These are phyloP conservation scores for Poeciliopsis turneri DNA, from an alignment of 2,797 vertebrate genomes.

Conservation along the genomic window DNA sequence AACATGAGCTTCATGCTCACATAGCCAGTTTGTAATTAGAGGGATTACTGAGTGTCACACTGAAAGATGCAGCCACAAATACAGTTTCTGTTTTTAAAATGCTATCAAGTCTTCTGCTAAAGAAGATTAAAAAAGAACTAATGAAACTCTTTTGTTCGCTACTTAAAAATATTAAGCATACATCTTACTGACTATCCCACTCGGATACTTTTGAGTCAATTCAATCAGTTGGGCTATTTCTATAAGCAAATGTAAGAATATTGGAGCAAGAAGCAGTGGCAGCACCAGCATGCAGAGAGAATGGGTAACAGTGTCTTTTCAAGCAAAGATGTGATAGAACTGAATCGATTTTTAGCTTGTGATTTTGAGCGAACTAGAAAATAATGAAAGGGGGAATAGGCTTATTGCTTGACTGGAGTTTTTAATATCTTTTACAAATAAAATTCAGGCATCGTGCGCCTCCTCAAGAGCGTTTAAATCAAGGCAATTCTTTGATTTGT, in stretches of 20 bases:
- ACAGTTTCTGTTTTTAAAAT: constrained; percentile 2
- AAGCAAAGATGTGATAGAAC: neutral
- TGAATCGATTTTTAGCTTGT: neutral
- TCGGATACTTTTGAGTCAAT: neutral
- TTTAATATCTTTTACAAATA: neutral
- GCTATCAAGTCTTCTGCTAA: neutral
- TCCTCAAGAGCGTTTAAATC: neutral
- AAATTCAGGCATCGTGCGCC: neutral
- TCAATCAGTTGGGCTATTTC: neutral
- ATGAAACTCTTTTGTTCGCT: neutral
- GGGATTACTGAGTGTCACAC: constrained; percentile 1
- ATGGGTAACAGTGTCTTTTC: neutral
- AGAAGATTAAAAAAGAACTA: neutral
- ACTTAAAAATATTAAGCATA: constrained; percentile 4
- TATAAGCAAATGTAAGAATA: neutral
- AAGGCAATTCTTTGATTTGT: neutral
- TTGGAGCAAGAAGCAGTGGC: neutral
- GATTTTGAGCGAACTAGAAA: neutral
- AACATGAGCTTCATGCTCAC: neutral
- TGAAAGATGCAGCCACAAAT: constrained; percentile 1
- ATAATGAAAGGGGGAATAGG: neutral
- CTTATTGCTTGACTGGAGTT: neutral
- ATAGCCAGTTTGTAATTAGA: neutral
- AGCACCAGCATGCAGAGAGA: neutral
- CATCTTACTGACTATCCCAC: neutral